These are phyloP conservation scores for Lasioglossum pauxillum DNA, from an alignment of 2,888 invertebrate species.

Conservation along the genomic window DNA sequence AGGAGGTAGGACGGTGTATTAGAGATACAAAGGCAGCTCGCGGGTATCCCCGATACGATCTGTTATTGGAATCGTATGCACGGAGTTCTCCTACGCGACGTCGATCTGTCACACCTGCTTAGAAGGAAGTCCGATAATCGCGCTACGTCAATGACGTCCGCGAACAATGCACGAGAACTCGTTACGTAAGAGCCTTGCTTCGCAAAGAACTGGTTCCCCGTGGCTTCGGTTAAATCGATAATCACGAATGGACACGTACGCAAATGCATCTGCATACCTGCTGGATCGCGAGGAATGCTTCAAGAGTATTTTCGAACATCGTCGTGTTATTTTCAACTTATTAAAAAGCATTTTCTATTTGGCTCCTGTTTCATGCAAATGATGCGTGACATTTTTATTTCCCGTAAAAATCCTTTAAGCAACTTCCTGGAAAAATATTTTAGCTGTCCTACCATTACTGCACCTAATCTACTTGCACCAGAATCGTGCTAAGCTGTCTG, in stretches of 20 bases:
- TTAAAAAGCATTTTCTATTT: too few species aligned
- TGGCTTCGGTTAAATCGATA: slow-evolving; percentile 69
- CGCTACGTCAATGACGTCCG: slow-evolving; percentile 60
- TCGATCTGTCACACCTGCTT: slow-evolving; percentile 41
- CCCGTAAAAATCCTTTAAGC: too few species aligned
- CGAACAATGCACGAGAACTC: slow-evolving; percentile 29
- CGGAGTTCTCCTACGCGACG: slow-evolving; percentile 21
- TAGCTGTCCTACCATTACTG: too few species aligned
- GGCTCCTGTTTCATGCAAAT: too few species aligned
- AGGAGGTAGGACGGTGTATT: neutral
- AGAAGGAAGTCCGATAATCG: slow-evolving; percentile 67
- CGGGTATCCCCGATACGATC: neutral
- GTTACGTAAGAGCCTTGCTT: slow-evolving; percentile 59
- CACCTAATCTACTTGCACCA: too few species aligned
- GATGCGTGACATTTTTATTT: too few species aligned
- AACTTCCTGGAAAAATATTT: too few species aligned
- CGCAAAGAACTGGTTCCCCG: slow-evolving; percentile 46
- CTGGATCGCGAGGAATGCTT: neutral
- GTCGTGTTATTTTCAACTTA: too few species aligned
- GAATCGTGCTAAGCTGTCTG: neutral
- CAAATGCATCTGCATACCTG: slow-evolving; percentile 15
- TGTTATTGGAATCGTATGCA: neutral
- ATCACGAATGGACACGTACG: slow-evolving; percentile 59
- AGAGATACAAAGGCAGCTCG: neutral
- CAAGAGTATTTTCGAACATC: too few species aligned